Conservation (phyloP, 2,113 vertebrate species). For the Danionella cerebrum region DNA sequence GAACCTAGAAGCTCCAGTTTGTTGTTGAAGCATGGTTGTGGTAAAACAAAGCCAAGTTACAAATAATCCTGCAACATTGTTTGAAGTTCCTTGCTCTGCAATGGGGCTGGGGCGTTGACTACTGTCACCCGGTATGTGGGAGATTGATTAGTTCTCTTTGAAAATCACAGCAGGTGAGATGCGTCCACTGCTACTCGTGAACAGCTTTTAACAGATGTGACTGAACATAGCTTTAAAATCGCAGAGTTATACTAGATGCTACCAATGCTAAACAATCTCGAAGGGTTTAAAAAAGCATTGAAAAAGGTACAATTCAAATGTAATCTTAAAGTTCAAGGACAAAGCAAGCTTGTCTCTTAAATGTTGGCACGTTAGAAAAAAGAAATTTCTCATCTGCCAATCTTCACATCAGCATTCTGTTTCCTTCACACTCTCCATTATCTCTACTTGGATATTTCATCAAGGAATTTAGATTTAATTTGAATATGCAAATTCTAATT, state of each 20-base stretch:
- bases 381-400: no score
- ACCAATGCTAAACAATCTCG: not conserved
- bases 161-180: not conserved
- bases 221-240: not conserved
- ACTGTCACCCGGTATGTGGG: constrained; percentile 13
- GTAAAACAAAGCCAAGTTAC: not conserved
- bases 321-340: no score
- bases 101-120: not conserved
- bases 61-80: not conserved
- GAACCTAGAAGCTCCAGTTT: not conserved
- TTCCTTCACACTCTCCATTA: constrained; percentile 21
- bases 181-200: not conserved
- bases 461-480: constrained; percentile 28
- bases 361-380: not conserved
- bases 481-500: constrained; percentile 53
- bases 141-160: constrained; percentile 5
- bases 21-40: not conserved
- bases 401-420: constrained; percentile 16
- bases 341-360: not conserved
- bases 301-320: constrained; percentile 14
- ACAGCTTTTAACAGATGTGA: not conserved
- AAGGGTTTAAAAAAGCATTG: not conserved
- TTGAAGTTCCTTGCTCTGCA: not conserved
- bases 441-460: constrained; percentile 23
- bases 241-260: not conserved